Evolutionary conservation across 92 coral and sea anemone genomes (phyloP).

Genomic region (Umimayanthus chanpuru): DNA sequence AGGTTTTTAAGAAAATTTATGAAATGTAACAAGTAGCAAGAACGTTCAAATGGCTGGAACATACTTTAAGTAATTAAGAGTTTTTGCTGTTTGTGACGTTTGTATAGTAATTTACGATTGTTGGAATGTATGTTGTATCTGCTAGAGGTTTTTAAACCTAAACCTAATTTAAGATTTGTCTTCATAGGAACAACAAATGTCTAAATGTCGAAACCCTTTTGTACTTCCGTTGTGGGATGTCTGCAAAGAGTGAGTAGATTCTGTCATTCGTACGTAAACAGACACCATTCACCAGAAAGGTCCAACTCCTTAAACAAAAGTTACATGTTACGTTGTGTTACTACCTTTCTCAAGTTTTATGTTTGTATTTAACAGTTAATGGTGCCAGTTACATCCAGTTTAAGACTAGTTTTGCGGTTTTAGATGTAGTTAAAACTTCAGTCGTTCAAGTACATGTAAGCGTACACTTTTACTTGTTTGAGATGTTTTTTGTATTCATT

Average conservation of each 20-base stretch:
- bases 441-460: too few species aligned
- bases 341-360: neutral
- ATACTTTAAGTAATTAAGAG: too few species aligned
- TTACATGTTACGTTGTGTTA: neutral
- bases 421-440: neutral
- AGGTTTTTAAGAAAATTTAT: too few species aligned
- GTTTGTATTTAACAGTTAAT: neutral
- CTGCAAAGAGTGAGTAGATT: neutral
- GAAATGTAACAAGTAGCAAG: too few species aligned
- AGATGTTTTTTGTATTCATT: too few species aligned
- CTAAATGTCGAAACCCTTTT: neutral
- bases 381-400: neutral
- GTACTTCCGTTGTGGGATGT: slow-evolving; percentile 4
- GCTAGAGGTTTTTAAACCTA: neutral
- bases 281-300: neutral
- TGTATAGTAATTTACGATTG: neutral
- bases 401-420: too few species aligned
- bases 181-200: neutral
- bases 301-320: too few species aligned
- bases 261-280: neutral
- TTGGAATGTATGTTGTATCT: neutral
- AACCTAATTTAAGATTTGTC: too few species aligned
- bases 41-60: too few species aligned
- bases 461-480: too few species aligned
- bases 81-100: too few species aligned